phyloP scores from a whole-genome alignment of 1,140 invertebrate species.

The Drosophila bocki region DNA sequence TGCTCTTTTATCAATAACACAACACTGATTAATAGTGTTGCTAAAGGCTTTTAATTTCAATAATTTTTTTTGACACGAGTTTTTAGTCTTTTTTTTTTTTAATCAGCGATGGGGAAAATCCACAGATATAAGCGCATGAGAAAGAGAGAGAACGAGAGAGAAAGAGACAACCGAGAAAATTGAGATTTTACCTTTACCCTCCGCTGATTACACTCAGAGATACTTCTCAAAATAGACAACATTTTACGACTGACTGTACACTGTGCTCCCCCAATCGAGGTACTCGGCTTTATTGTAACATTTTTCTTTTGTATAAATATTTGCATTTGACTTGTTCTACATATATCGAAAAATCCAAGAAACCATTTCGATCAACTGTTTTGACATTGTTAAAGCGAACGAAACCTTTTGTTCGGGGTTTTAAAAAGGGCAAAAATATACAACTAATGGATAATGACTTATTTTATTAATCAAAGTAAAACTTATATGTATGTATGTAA shows the following conservation, averaged over 20 bases:
- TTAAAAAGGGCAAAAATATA: slow-evolving; percentile 11
- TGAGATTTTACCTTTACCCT: no score
- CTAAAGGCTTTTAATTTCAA: not conserved
- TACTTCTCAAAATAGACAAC: no score
- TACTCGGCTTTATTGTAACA: not conserved
- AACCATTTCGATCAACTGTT: not conserved
- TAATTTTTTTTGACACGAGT: not conserved
- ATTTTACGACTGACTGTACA: not conserved
- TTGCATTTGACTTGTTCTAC: not conserved
- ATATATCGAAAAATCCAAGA: not conserved
- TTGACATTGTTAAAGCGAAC: slow-evolving; percentile 7
- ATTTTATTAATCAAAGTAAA: slow-evolving; percentile 23
- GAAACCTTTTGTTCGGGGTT: slow-evolving; percentile 6
- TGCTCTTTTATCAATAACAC: not conserved
- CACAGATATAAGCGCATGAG: no score
- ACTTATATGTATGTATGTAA: slow-evolving; percentile 23
- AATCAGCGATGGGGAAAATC: not conserved
- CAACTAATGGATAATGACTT: slow-evolving; percentile 12
- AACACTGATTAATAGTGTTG: not conserved
- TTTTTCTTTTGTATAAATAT: slow-evolving; percentile 5
- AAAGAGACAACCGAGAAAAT: no score
- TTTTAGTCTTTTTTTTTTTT: no score
- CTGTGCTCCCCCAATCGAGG: not conserved
- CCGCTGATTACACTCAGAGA: no score
- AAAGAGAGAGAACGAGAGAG: no score